Base-by-base conservation (phyloP, 2,888 invertebrate species). In the Carterocephalus palaemon region DNA sequence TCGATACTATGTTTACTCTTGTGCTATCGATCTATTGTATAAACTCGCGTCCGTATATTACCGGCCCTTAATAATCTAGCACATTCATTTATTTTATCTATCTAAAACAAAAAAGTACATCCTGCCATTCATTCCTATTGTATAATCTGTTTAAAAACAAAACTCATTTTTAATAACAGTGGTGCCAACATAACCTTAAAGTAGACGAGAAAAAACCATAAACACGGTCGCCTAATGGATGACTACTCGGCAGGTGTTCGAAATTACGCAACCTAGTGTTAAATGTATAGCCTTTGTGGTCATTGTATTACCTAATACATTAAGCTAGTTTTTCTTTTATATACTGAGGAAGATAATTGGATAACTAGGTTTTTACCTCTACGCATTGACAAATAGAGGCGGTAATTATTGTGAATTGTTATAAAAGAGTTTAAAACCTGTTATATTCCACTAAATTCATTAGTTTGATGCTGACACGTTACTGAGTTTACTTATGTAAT, bases 191-290 rank as follows among this genome's bases (percentile, higher is more conserved):
- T 37, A 45, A 37, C 29, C 48, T 51, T 48, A 47, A 47, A 48
- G 49, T 49, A 54, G 48, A 49, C 29, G 43, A 49, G 37, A 52
- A 53, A 54, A 55, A 56, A 48, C n/a, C 29, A 52, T 46, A 57
- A 56, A 59, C 57, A 57, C 29, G 33, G 28, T 36, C 40, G 36
- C 38, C 52, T 42, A 49, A 52, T 54, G 46, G 57, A 54, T 57
- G 58, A 57, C 52, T 55, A 36, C 37, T 6, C 13, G 46, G 46
- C 62, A 62, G 62, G 60, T 62, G 62, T 38, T 20, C 43, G 6
- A 17, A 45, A 47, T 53, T 54, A 47, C 49, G 46, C 32, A 47
- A 50, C 41, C 5, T 34, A 10, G 13, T 42, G 16, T 37, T 37
- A 26, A 37, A 37, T 26, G 37, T 13, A 36, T 2, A 16, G 28